Evolutionary conservation across 2,113 vertebrate genomes (phyloP), one percentile per base, ranked within the genome.

Genomic region (Emydura subglobosa): DNA sequence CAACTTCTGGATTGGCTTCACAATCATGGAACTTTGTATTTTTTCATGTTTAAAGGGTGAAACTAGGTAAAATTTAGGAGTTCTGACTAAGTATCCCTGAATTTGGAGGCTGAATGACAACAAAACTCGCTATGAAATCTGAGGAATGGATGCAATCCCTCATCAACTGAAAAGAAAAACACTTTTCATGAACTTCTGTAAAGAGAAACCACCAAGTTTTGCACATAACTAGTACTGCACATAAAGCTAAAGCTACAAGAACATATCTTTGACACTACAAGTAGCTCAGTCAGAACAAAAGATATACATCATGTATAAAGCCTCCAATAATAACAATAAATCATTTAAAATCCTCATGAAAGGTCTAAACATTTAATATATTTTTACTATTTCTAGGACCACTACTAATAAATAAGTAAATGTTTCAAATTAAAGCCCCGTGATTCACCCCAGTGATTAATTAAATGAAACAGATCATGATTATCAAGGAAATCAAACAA

Each of bases 391-490:
- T 88, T 86, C 68, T 25, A 29, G 12, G 42, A 68, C 29, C 17
- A 1, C n/a, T 29, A 1, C 0, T 7, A 51, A 53, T n/a, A 53
- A 76, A 65, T 13, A 7, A 22, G 65, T 16, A 47, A 68, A 44
- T 29, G 34, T 47, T 68, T 50, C 27, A 51, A 68, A 7, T 13
- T 3, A 44, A 51, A n/a, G 78, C 12, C 24, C 74, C 55, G 10
- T 12, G 10, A 24, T 57, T 57, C 0, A 0, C 29, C 50, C 68
- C 68, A 16, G 0, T 0, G 50, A 25, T 34, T 4, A 51, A 83
- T 5, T 25, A 82, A 6, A 25, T 2, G 27, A 82, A 39, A 22
- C 55, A 68, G 49, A 57, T 55, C 25, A 5, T 5, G 13, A 54
- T 83, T n/a, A 54, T 3, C 3, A n/a, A 61, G 6, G 5, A 59